Evolutionary conservation across 2,797 vertebrate genomes (phyloP).

Genomic region (Arrhamphus sclerolepis): DNA sequence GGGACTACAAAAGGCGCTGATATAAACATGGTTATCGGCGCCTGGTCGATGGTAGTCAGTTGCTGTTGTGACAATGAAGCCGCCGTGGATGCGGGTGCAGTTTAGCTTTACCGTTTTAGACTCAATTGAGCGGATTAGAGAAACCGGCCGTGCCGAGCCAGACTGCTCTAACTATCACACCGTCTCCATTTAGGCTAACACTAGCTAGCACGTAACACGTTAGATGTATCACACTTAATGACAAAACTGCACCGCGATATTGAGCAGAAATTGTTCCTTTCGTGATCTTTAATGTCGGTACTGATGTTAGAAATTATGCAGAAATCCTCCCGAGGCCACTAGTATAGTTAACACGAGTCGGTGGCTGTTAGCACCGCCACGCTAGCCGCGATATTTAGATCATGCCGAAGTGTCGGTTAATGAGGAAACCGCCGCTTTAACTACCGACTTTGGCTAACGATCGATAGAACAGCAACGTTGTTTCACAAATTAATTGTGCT

Average conservation of each 20-base stretch:
- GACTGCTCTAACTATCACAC: constrained; percentile 47
- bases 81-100: neutral
- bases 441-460: constrained; percentile 54
- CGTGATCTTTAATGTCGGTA: accelerated
- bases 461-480: constrained; percentile 7
- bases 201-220: constrained; percentile 57
- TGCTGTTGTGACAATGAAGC: neutral
- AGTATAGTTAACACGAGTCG: neutral
- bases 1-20: constrained; percentile 57
- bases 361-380: constrained; percentile 34
- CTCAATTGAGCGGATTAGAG: constrained; percentile 49
- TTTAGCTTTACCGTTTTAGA: constrained; percentile 17
- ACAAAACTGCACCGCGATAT: neutral
- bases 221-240: constrained; percentile 27
- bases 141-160: constrained; percentile 60
- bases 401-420: constrained; percentile 55
- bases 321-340: neutral
- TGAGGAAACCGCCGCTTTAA: constrained; percentile 68
- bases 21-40: constrained; percentile 22
- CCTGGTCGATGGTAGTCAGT: neutral
- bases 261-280: neutral
- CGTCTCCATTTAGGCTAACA: constrained; percentile 55
- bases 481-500: neutral
- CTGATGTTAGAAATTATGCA: neutral
- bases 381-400: constrained; percentile 62